Conservation (phyloP, 2,113 vertebrate genomes). For the Notothenia coriiceps region DNA sequence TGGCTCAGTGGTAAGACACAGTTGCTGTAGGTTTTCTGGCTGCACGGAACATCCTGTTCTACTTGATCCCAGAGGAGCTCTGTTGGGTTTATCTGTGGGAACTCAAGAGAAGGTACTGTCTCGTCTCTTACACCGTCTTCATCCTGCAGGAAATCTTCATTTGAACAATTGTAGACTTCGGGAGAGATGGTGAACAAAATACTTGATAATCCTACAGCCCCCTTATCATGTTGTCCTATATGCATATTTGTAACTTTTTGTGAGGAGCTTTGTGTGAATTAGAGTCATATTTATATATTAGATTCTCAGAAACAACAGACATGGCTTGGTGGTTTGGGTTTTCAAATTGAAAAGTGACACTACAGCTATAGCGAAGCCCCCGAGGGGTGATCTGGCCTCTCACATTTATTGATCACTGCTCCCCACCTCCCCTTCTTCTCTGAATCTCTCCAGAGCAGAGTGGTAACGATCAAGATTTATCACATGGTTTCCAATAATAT, state of each 20-base stretch:
- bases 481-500: constrained; percentile 59
- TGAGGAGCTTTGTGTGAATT: not conserved
- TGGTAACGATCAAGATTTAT: constrained; percentile 59
- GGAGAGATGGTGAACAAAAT: not conserved
- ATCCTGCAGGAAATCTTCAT: constrained; percentile 44
- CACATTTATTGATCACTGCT: constrained; percentile 56
- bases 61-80: constrained; percentile 48
- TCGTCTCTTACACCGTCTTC: constrained; percentile 39
- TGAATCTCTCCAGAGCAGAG: constrained; percentile 55
- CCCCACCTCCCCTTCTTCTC: constrained; percentile 10
- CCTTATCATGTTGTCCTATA: not conserved
- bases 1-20: constrained; percentile 40
- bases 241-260: not conserved
- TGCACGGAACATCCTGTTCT: constrained; percentile 55
- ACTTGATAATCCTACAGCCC: not conserved
- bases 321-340: constrained; percentile 9
- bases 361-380: constrained; percentile 46
- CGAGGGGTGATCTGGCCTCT: constrained; percentile 52
- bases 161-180: not conserved
- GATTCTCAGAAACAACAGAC: constrained; percentile 29
- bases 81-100: constrained; percentile 33
- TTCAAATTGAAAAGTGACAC: constrained; percentile 58
- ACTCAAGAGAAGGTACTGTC: constrained; percentile 28
- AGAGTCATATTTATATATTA: constrained; percentile 18
- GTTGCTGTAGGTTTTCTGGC: constrained; percentile 26